phyloP scores from a whole-genome alignment of 2,888 invertebrate genomes.

The Eupithecia tripunctaria region DNA sequence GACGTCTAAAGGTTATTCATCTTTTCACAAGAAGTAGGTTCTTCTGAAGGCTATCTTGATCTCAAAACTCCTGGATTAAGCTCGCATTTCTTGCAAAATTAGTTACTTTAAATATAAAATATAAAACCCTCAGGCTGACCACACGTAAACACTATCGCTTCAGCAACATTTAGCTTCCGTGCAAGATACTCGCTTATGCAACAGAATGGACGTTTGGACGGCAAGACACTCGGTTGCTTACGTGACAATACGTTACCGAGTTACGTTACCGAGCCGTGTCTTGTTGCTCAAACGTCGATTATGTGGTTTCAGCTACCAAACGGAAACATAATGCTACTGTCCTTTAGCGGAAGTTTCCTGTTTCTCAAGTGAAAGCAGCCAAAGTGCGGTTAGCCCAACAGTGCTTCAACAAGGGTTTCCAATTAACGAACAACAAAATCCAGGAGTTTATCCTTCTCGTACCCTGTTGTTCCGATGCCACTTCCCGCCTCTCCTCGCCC shows the following conservation, averaged over 20 bases:
- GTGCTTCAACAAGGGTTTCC: not conserved
- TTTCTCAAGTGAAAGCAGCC: not conserved
- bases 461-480: conserved; percentile 96
- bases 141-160: not conserved
- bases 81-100: not conserved
- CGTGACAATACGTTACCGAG: not conserved
- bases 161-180: not conserved
- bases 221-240: not conserved
- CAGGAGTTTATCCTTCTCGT: conserved; percentile 44
- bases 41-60: not conserved
- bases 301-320: not conserved
- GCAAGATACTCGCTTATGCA: not conserved
- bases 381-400: not conserved
- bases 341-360: not conserved
- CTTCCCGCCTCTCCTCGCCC: conserved; percentile 85
- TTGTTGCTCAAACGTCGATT: not conserved
- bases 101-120: no score
- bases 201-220: not conserved
- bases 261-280: no score
- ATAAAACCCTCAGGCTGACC: not conserved
- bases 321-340: not conserved
- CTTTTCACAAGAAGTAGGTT: not conserved
- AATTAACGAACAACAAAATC: not conserved
- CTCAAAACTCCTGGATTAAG: conserved; percentile 3
- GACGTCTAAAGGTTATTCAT: not conserved